Percentiles rank a stretch among this genome's conserved stretches.
Evolutionary conservation across 2,888 invertebrate species (phyloP).

Genomic region (Agonopterix subpropinquella): DNA sequence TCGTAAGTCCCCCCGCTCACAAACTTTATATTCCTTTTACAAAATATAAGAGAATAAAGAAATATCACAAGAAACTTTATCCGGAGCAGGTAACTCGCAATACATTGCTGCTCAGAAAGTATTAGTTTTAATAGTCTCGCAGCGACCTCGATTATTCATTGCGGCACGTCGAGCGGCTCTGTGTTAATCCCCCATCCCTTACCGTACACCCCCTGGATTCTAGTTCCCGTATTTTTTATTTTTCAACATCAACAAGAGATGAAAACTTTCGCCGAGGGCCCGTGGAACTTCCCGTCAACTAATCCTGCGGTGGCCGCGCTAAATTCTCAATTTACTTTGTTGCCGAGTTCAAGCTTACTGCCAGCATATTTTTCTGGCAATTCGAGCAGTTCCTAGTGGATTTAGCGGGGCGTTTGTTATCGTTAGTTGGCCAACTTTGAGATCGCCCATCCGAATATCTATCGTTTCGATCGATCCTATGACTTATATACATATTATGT

Average conservation of each 20-base stretch:
- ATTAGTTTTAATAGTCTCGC: conserved; percentile 38
- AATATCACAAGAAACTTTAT: not conserved
- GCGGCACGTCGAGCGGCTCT: conserved; percentile 33
- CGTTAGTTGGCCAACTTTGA: conserved; percentile 44
- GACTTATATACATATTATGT: too few relatives aligned
- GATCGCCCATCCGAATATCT: conserved; percentile 3
- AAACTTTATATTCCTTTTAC: not conserved
- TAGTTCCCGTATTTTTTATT: conserved; percentile 38
- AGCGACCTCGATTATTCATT: conserved; percentile 41
- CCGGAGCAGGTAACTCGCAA: not conserved
- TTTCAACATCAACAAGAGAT: conserved; percentile 61
- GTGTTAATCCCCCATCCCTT: conserved; percentile 35
- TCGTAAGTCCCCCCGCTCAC: not conserved
- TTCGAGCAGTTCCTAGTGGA: conserved; percentile 49
- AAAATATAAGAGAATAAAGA: not conserved
- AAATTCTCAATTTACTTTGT: conserved; percentile 69
- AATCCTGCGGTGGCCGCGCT: conserved; percentile 59
- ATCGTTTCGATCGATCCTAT: too few relatives aligned
- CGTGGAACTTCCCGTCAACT: conserved; percentile 55
- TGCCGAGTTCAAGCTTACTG: conserved; percentile 52
- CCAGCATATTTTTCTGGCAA: conserved; percentile 64
- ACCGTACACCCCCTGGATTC: conserved; percentile 24
- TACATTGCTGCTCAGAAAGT: conserved; percentile 29
- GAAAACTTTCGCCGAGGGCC: conserved; percentile 52
- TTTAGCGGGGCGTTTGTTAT: conserved; percentile 56